Percentiles rank a stretch among this genome's conserved stretches.
phyloP scores from a whole-genome alignment of 1,140 invertebrate genomes.

The Caenorhabditis tropicalis region DNA sequence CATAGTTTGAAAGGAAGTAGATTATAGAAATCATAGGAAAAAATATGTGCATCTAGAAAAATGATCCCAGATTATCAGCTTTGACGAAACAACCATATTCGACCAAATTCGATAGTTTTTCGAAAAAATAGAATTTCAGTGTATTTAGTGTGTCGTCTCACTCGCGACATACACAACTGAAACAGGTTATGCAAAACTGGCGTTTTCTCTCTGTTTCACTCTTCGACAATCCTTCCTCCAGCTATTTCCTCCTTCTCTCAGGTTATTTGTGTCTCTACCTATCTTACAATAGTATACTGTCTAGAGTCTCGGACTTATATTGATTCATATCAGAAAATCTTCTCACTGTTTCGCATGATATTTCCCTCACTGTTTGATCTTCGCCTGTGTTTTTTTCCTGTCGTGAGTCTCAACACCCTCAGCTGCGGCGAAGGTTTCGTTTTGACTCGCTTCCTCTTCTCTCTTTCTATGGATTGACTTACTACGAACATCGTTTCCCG shows the following conservation, averaged over 20 bases:
- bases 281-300: constrained; percentile 1
- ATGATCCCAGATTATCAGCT: too few species aligned
- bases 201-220: neutral
- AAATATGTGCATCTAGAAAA: too few species aligned
- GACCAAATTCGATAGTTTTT: too few species aligned
- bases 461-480: neutral
- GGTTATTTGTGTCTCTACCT: neutral
- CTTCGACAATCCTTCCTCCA: neutral
- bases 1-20: neutral
- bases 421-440: constrained; percentile 1
- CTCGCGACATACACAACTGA: neutral
- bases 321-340: constrained; percentile 41
- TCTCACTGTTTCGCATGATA: constrained; percentile 32
- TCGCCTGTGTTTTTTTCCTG: constrained; percentile 28
- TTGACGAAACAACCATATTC: too few species aligned
- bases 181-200: constrained; percentile 45
- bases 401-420: neutral
- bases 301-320: constrained; percentile 12
- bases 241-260: neutral
- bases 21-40: too few species aligned
- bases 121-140: neutral
- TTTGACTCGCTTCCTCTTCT: neutral
- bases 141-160: neutral
- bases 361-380: constrained; percentile 37
- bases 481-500: constrained; percentile 12